Conservation (phyloP, 2,113 vertebrate genomes). For the Asarcornis scutulata region DNA sequence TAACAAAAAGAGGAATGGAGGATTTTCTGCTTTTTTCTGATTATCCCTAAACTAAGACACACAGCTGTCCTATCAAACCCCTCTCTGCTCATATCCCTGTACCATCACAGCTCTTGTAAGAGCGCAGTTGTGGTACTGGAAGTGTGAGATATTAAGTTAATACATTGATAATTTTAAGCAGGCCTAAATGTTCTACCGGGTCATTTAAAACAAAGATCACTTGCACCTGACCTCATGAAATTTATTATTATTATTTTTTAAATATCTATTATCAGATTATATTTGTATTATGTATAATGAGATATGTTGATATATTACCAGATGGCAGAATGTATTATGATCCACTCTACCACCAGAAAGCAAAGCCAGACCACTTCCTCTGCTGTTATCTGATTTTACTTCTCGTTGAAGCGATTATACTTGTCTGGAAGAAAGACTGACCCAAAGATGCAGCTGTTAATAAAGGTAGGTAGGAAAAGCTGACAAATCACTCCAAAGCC, state of each 20-base stretch:
- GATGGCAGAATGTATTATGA: conserved; percentile 74
- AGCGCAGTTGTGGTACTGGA: neutral
- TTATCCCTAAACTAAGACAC: neutral
- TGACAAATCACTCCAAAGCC: conserved; percentile 63
- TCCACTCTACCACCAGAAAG: conserved; percentile 18
- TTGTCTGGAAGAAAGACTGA: conserved; percentile 68
- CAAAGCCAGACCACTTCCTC: conserved; percentile 33
- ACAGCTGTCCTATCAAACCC: accelerated
- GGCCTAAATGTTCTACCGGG: neutral
- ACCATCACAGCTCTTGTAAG: neutral
- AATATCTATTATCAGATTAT: conserved; percentile 56
- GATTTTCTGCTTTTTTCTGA: neutral
- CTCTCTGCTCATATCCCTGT: neutral
- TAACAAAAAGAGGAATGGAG: neutral
- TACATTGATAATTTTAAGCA: neutral
- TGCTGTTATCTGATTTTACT: conserved; percentile 63
- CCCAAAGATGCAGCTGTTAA: conserved; percentile 50
- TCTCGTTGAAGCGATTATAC: conserved; percentile 53
- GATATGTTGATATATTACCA: neutral
- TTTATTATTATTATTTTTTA: neutral
- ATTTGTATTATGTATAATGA: too few relatives aligned
- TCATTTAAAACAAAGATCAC: neutral
- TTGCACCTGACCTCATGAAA: neutral
- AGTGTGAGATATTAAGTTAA: neutral
- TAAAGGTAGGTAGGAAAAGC: conserved; percentile 75